These are phyloP conservation scores for Myiotriccus ornatus DNA, from an alignment of 2,797 vertebrate genomes.

Conservation along the genomic window DNA sequence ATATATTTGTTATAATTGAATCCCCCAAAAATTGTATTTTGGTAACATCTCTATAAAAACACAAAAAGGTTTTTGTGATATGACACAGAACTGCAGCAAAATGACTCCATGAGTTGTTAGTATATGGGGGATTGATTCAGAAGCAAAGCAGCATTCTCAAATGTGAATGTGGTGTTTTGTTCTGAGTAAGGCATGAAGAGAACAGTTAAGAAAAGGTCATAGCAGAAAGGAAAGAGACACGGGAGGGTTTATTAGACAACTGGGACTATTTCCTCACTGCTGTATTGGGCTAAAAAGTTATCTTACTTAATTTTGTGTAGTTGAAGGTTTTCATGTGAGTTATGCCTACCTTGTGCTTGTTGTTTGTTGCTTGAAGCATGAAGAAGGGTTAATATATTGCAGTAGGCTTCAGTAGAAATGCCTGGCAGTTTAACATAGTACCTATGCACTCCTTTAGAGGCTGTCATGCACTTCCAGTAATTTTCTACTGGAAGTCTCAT, in stretches of 20 bases:
- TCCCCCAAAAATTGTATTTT: neutral
- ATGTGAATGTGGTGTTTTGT: neutral
- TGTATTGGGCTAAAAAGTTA: neutral
- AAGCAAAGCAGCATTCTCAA: neutral
- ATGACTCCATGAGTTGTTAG: neutral
- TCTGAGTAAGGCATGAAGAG: neutral
- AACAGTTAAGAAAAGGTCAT: slow-evolving; percentile 6
- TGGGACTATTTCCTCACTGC: neutral
- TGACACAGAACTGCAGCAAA: neutral
- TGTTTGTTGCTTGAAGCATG: neutral
- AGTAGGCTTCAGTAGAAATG: neutral
- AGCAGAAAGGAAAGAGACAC: neutral
- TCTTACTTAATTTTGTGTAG: neutral
- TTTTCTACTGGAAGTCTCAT: neutral
- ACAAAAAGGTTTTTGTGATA: neutral
- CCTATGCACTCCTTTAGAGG: neutral
- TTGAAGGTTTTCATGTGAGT: neutral
- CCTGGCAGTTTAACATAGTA: neutral
- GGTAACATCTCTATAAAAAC: neutral
- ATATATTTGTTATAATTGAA: neutral
- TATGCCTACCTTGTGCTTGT: neutral
- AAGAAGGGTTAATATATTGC: neutral
- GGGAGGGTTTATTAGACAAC: neutral
- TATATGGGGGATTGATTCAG: neutral
- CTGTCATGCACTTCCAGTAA: neutral